Evolutionary conservation across 2,888 invertebrate genomes (phyloP), one percentile per base, ranked within the genome.

Genomic region (Erebia epiphron): DNA sequence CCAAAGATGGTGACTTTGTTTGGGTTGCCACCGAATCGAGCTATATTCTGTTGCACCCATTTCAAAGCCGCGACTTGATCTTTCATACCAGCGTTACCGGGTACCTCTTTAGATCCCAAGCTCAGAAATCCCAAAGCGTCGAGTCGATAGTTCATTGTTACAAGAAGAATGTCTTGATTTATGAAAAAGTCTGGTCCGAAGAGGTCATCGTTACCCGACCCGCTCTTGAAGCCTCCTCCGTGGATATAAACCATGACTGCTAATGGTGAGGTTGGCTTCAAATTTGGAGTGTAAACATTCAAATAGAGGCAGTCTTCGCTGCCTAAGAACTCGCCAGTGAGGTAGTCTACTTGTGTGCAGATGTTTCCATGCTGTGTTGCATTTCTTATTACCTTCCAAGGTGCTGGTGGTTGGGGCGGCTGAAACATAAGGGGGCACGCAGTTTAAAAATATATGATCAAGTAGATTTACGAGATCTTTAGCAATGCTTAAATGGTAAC

Each of bases 51-150:
- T 64, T 87, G 83, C 0, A 91, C 84, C 93, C 93, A 92, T 71
- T 76, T 83, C 0, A 92, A 78, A 0, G 91, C 92, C 10, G 85
- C 83, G 0, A 91, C 91, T 82, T 92, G 92, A 71, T 93, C 92
- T 77, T 93, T 93, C 85, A 93, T 87, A 1, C 89, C 92, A 18
- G 90, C 91, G 50, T 93, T 93, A 0, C 93, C 93, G 13, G 92
- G 90, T 1, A 89, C 80, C 0, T 93, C 91, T 75, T 84, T 78
- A 0, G 86, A 87, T 14, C 88, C 83, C 0, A 92, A 78, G 7
- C 83, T 83, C 0, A 93, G 83, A 58, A 89, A 92, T 1, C 93
- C 92, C 0, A 92, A 77, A 0, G 81, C 80, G 68, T 85, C 89
- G 1, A 92, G 77, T 74, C 93, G 85, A 72, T 91, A 92, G 74